phyloP scores from a whole-genome alignment of 2,888 invertebrate genomes.

The Clusia tigrina region DNA sequence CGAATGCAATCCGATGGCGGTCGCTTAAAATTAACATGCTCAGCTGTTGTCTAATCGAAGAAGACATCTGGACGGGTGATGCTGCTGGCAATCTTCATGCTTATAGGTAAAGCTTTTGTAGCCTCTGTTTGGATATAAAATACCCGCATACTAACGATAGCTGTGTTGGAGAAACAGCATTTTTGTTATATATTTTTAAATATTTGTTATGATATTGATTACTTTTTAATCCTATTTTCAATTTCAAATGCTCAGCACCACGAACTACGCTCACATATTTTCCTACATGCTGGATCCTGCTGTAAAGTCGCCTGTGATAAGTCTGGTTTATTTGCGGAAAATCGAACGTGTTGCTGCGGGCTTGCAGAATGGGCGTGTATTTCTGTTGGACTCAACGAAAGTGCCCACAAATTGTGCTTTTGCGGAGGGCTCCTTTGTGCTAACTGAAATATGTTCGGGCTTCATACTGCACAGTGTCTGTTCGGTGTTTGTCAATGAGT shows the following conservation, averaged over 20 bases:
- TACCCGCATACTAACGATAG: too few species aligned
- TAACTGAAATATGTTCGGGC: slow-evolving; percentile 79
- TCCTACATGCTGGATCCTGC: slow-evolving; percentile 75
- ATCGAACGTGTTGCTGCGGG: slow-evolving; percentile 83
- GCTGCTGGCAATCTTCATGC: slow-evolving; percentile 84
- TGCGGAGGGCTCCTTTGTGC: slow-evolving; percentile 79
- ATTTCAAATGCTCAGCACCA: slow-evolving; percentile 64
- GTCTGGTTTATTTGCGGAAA: slow-evolving; percentile 72
- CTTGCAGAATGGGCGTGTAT: slow-evolving; percentile 79
- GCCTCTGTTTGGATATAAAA: neutral
- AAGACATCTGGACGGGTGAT: slow-evolving; percentile 90
- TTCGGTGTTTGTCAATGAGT: slow-evolving; percentile 65
- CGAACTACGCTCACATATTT: slow-evolving; percentile 69
- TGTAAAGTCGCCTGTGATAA: slow-evolving; percentile 72
- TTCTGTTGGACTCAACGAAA: slow-evolving; percentile 73
- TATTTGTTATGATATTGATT: neutral
- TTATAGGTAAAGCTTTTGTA: slow-evolving; percentile 68
- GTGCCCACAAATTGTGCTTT: slow-evolving; percentile 70
- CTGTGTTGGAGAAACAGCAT: too few species aligned
- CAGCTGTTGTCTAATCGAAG: slow-evolving; percentile 74
- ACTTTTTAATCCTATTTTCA: too few species aligned
- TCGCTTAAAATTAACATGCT: slow-evolving; percentile 58
- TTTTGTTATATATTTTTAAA: too few species aligned
- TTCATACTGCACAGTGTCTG: slow-evolving; percentile 75
- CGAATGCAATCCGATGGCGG: slow-evolving; percentile 44